A percentile compares a stretch with the other conserved stretches of the same genome.
Conservation (phyloP, 2,113 vertebrate species). For the Oncorhynchus keta region DNA sequence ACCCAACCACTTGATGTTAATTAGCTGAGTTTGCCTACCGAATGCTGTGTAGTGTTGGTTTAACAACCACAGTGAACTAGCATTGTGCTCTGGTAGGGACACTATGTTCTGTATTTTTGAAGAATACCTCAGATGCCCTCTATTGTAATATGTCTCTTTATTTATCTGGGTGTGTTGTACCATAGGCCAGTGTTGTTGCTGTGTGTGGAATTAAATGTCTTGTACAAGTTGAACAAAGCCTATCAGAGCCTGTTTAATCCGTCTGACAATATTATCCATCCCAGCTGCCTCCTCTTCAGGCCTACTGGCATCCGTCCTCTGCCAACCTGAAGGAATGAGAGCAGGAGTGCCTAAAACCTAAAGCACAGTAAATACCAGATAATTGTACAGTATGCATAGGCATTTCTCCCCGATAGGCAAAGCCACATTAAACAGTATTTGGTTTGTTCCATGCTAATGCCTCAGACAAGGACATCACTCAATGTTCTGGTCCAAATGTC, state of each 20-base stretch:
- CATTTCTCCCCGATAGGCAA: too few relatives aligned
- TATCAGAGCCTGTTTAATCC: conserved; percentile 41
- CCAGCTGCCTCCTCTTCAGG: conserved; percentile 38
- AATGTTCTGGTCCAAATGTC: too few relatives aligned
- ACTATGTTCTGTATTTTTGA: background rate
- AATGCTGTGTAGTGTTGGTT: background rate
- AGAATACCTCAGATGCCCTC: background rate
- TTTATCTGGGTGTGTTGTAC: background rate
- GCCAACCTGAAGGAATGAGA: background rate
- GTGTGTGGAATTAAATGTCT: conserved; percentile 11
- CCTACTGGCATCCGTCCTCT: background rate
- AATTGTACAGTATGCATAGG: too few relatives aligned
- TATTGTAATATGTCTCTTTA: conserved; percentile 39
- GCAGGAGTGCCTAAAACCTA: too few relatives aligned
- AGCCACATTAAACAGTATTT: too few relatives aligned
- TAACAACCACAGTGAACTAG: background rate
- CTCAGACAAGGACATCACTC: too few relatives aligned
- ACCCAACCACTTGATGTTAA: conserved; percentile 1
- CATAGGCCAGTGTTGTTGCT: background rate
- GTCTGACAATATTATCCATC: conserved; percentile 45
- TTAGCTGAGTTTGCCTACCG: conserved; percentile 2
- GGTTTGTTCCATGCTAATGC: too few relatives aligned
- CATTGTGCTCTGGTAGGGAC: conserved; percentile 12
- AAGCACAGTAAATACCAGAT: too few relatives aligned
- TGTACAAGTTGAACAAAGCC: conserved; percentile 44